phyloP scores from a whole-genome alignment of 1,140 invertebrate genomes.

The Anoplophora glabripennis region DNA sequence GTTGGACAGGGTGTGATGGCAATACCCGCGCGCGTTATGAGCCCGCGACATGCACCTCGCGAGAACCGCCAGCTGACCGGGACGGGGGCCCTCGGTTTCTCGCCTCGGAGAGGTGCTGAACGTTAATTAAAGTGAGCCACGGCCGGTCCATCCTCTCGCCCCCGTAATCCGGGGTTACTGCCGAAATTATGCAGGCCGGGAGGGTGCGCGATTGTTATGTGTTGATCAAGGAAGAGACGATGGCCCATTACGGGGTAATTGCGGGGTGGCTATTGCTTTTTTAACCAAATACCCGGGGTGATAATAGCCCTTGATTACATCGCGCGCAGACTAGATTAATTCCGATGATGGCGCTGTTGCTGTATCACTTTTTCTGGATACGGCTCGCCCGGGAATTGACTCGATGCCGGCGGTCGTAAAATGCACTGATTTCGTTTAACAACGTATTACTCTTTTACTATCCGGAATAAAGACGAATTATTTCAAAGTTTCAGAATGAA shows the following conservation, averaged over 20 bases:
- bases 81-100: slow-evolving; percentile 23
- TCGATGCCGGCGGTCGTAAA: neutral
- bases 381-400: too few species aligned
- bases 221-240: slow-evolving; percentile 47
- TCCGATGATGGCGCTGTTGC: slow-evolving; percentile 27
- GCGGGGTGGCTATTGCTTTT: slow-evolving; percentile 48
- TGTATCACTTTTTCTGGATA: slow-evolving; percentile 3
- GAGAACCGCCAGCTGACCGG: slow-evolving; percentile 32
- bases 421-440: neutral
- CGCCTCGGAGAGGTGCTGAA: slow-evolving; percentile 22
- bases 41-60: slow-evolving; percentile 32
- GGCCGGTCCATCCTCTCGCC: neutral
- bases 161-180: slow-evolving; percentile 3
- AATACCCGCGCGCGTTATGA: slow-evolving; percentile 31
- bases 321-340: slow-evolving; percentile 45
- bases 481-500: too few species aligned
- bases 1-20: slow-evolving; percentile 38
- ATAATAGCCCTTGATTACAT: slow-evolving; percentile 46
- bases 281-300: slow-evolving; percentile 49
- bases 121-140: slow-evolving; percentile 22
- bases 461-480: too few species aligned
- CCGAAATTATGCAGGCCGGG: slow-evolving; percentile 28
- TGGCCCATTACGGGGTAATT: slow-evolving; percentile 44
- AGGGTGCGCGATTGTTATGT: slow-evolving; percentile 45
- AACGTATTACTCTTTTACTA: too few species aligned